Base-by-base conservation (phyloP, 2,888 invertebrate species). In the Resseliella maxima region DNA sequence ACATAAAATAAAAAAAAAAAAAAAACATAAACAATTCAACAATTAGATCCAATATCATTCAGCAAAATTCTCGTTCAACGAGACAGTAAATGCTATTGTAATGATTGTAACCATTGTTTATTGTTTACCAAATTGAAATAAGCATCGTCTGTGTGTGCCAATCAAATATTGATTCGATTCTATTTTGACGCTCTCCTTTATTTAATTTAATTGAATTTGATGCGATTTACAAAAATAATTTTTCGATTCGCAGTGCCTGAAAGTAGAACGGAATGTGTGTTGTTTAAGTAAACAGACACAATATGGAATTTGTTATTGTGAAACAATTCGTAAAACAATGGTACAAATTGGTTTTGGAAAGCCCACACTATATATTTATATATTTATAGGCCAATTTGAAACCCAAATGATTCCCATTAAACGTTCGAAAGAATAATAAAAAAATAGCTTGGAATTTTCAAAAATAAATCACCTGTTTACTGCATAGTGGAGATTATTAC, bases 91-190 rank as follows among this genome's bases (percentile, higher is more conserved):
- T 15, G 72, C 72, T 31, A 72, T 72, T 31, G 31, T 31, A 72
- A 72, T 72, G 12, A 59, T 72, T 31, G 12, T 31, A 35, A 18
- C 1, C 72, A 72, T 72, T 72, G 72, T 72, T 72, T 31, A 72
- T 72, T 72, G 72, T 72, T 72, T 72, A 35, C n/a, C 31, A 3
- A 72, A 15, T 1, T 18, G 2, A 15, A 72, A 31, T 72, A 27
- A 72, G 31, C 72, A 59, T 72, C 46, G 18, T 50, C 18, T 72
- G 15, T 72, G 18, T 72, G 72, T 72, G 72, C 72, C 72, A 72
- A 72, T 8, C 31, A 72, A 72, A 72, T 72, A 72, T 72, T 72
- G 21, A 35, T 72, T 72, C 72, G 31, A 72, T 59, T 59, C 24
- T 24, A 24, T 59, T 59, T 3, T 3, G 3, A 15, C 6, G 10